Evolutionary conservation across 2,113 vertebrate species (phyloP).

Genomic region (Riparia riparia): DNA sequence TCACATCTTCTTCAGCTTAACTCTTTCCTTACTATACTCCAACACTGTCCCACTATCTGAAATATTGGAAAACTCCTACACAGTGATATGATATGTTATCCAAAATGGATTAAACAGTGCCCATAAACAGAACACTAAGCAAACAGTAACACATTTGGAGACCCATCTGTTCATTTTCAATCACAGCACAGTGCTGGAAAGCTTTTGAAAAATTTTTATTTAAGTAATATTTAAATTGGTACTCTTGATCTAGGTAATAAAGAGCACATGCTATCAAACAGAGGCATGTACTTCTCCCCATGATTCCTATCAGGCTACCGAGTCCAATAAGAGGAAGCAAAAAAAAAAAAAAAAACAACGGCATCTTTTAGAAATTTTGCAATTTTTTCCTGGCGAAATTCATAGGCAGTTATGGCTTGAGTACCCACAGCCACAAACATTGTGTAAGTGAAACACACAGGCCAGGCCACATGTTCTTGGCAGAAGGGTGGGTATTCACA

Average conservation of each 20-base stretch:
- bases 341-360: neutral
- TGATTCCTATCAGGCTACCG: neutral
- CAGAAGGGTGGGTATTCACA: neutral
- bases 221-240: neutral
- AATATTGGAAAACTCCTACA: neutral
- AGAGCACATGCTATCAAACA: neutral
- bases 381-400: conserved; percentile 31
- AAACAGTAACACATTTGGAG: neutral
- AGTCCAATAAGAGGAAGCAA: conserved; percentile 28
- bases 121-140: neutral
- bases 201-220: neutral
- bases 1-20: neutral
- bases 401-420: conserved; percentile 28
- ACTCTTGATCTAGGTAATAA: neutral
- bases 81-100: neutral
- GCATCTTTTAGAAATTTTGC: neutral
- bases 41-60: neutral
- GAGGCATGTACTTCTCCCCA: neutral
- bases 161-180: neutral
- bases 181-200: neutral
- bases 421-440: neutral
- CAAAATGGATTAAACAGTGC: neutral
- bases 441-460: neutral
- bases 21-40: neutral
- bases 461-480: neutral